Percentiles rank a stretch among this genome's conserved stretches.
Evolutionary conservation across 2,888 invertebrate genomes (phyloP).

Genomic region (Podabrus alpinus): DNA sequence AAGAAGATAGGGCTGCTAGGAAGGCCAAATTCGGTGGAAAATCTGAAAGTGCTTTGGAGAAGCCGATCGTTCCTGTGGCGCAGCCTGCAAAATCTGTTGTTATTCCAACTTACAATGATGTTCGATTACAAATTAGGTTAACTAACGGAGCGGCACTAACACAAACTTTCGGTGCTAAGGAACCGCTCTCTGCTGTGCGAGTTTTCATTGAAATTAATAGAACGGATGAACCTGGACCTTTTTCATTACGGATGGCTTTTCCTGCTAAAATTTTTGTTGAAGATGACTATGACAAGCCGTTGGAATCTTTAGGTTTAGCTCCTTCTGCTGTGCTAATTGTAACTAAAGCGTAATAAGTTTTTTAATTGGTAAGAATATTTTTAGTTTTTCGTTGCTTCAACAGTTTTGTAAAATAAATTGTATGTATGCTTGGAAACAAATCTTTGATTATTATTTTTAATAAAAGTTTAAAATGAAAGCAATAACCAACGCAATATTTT

Average conservation of each 20-base stretch:
- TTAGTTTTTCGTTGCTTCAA: conserved; percentile 7
- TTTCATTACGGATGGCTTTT: conserved; percentile 89
- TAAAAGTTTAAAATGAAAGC: background rate
- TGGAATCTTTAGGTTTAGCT: conserved; percentile 81
- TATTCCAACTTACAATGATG: conserved; percentile 64
- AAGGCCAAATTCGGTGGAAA: conserved; percentile 62
- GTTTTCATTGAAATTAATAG: conserved; percentile 86
- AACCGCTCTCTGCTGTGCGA: conserved; percentile 88
- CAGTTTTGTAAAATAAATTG: conserved; percentile 10
- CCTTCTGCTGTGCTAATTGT: conserved; percentile 85
- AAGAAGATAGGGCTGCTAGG: conserved; percentile 86
- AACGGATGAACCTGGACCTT: conserved; percentile 68
- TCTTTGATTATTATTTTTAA: background rate
- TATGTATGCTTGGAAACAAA: conserved; percentile 4
- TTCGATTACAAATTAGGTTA: conserved; percentile 76
- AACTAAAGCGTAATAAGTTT: conserved; percentile 58
- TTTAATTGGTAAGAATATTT: conserved; percentile 7
- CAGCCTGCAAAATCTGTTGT: conserved; percentile 44
- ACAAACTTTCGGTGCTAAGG: conserved; percentile 82
- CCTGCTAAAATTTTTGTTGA: conserved; percentile 84
- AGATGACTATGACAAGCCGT: conserved; percentile 87
- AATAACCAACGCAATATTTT: background rate
- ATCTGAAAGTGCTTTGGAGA: conserved; percentile 30
- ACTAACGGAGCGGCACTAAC: conserved; percentile 74
- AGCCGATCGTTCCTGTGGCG: conserved; percentile 43